Evolutionary conservation across 2,888 invertebrate genomes (phyloP), one percentile per base, ranked within the genome.

Genomic region (Cyrtodaria siliqua): DNA sequence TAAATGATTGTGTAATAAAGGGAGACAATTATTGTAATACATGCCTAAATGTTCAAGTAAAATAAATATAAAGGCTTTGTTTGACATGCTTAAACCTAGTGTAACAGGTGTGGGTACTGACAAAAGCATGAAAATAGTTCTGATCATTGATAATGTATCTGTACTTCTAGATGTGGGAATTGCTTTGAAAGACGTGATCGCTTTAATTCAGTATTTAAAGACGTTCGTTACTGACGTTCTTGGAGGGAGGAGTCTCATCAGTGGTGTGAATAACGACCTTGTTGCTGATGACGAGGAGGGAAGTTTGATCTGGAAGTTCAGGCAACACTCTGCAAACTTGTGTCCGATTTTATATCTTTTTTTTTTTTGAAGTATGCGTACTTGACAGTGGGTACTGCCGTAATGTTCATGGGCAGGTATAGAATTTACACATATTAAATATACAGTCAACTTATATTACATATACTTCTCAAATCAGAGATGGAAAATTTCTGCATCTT

Each of bases 361-460:
- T n/a, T n/a, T n/a, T n/a, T n/a, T n/a, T 90, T 14, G 78, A 85
- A 62, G 85, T 89, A 0, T 70, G 81, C 18, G 87, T 89, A 40
- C 76, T 92, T 42, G 77, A 83, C 38, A 91, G 86, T 76, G 92
- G 92, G 6, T 91, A 89, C 64, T 91, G 90, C 74, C 89, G 85
- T 73, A 91, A 92, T 78, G 90, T 92, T 2, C 89, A 90, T 86
- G 92, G 92, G 52, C 85, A 91, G 90, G 91, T 90, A 33, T 33
- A 33, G n/a, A n/a, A n/a, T n/a, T n/a, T n/a, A n/a, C n/a, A n/a
- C n/a, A n/a, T n/a, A n/a, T n/a, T n/a, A n/a, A n/a, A n/a, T n/a
- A n/a, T n/a, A n/a, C n/a, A n/a, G n/a, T n/a, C n/a, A n/a, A n/a
- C n/a, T n/a, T n/a, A n/a, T n/a, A n/a, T n/a, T n/a, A n/a, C n/a